Base-by-base conservation (phyloP, 2,888 invertebrate species). In the Chesias legatella region DNA sequence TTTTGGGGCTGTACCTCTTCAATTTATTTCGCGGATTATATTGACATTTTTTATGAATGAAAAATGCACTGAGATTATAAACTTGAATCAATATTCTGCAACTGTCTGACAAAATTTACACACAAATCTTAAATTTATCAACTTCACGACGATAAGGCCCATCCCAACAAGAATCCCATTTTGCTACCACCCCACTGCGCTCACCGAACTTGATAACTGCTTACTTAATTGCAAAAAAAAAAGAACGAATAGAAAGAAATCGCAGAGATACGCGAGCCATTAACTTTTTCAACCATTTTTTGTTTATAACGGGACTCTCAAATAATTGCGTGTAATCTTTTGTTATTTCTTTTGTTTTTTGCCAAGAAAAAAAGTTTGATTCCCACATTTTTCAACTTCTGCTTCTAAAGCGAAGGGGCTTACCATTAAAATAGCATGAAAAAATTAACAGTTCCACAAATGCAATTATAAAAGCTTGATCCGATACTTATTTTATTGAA, bases 291-390 rank as follows among this genome's bases (percentile, higher is more conserved):
- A 28, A 51, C 31, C 47, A 57, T 73, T 79, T 80, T 80, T 74
- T 60, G 51, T 62, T 60, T 60, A 67, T 83, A 84, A 83, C 84
- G 83, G 84, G 72, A 78, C 65, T 40, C 26, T 51, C 56, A 79
- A 81, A 83, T 83, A 83, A 83, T 79, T 76, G 81, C 80, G 78
- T 82, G 75, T 83, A 84, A 83, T 81, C 80, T 81, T 81, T 76
- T 75, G 74, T 75, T 63, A 69, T 73, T 67, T 67, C 67, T 74
- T 78, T 77, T 22, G 70, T 69, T 73, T 68, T 60, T 71, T 60
- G 50, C 35, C 34, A 46, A 49, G 39, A 63, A 63, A 71, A 73
- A 71, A 70, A 60, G 53, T 33, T 50, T 46, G 48, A 58, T 82
- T 82, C 82, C 79, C 82, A 81, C 81, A 78, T 67, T 74, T 64